These are phyloP conservation scores for Lasioglossum lativentre DNA, from an alignment of 2,888 invertebrate genomes.

Conservation along the genomic window DNA sequence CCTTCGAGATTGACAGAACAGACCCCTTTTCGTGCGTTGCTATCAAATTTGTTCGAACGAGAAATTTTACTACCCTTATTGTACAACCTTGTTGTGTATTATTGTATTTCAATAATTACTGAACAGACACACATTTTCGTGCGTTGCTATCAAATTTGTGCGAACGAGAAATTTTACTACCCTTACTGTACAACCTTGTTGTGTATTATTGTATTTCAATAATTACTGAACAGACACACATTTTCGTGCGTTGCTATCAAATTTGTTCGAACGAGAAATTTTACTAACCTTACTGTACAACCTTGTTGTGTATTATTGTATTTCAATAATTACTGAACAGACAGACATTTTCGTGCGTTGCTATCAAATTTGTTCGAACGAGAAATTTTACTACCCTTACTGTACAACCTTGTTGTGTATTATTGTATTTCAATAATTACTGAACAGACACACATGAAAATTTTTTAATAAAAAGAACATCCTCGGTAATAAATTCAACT, in stretches of 20 bases:
- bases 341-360: not conserved
- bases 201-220: not conserved
- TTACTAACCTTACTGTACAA: not conserved
- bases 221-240: too few relatives aligned
- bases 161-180: not conserved
- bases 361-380: not conserved
- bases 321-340: not conserved
- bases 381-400: not conserved
- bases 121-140: not conserved
- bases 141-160: not conserved
- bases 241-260: not conserved
- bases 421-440: not conserved
- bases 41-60: not conserved
- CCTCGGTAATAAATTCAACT: not conserved
- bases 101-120: not conserved
- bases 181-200: not conserved
- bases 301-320: not conserved
- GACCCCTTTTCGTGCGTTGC: not conserved
- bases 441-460: not conserved
- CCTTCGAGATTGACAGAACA: not conserved
- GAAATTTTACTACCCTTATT: not conserved
- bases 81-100: not conserved
- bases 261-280: not conserved
- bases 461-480: not conserved
- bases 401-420: not conserved